Conservation (phyloP, 2,888 invertebrate genomes). For the Caenorhabditis wallacei region DNA sequence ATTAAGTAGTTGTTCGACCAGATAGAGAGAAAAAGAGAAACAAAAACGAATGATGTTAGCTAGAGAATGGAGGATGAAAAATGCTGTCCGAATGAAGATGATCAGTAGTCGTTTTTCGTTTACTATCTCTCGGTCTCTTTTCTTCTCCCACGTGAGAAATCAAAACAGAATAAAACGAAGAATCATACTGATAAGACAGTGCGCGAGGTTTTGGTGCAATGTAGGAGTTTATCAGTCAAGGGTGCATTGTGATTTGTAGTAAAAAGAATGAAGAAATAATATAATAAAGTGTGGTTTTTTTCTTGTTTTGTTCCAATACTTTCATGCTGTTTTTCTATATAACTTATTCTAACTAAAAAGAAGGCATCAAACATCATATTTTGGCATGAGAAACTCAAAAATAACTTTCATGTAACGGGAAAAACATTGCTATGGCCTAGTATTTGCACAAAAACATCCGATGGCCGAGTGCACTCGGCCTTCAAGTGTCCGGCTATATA, state of each 20-base stretch:
- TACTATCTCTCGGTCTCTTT: slow-evolving; percentile 15
- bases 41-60: slow-evolving; percentile 18
- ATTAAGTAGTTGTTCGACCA: slow-evolving; percentile 22
- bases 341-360: slow-evolving; percentile 9
- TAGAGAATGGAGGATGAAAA: slow-evolving; percentile 38
- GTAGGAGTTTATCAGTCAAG: slow-evolving; percentile 8
- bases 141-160: slow-evolving; percentile 53
- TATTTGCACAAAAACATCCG: slow-evolving; percentile 25
- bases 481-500: slow-evolving; percentile 21
- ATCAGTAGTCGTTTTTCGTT: slow-evolving; percentile 31
- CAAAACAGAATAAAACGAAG: slow-evolving; percentile 43
- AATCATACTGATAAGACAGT: slow-evolving; percentile 27
- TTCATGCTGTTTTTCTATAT: background rate
- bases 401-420: slow-evolving; percentile 6
- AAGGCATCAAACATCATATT: slow-evolving; percentile 22
- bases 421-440: slow-evolving; percentile 22
- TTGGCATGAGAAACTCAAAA: slow-evolving; percentile 3
- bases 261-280: background rate
- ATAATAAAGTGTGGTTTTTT: background rate
- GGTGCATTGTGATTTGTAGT: slow-evolving; percentile 31
- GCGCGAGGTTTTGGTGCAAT: slow-evolving; percentile 50
- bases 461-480: slow-evolving; percentile 13
- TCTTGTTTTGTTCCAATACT: background rate
- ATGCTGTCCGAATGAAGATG: slow-evolving; percentile 36
- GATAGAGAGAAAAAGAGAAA: background rate